Conservation (phyloP, 2,888 invertebrate species). For the Sesamia inferens region DNA sequence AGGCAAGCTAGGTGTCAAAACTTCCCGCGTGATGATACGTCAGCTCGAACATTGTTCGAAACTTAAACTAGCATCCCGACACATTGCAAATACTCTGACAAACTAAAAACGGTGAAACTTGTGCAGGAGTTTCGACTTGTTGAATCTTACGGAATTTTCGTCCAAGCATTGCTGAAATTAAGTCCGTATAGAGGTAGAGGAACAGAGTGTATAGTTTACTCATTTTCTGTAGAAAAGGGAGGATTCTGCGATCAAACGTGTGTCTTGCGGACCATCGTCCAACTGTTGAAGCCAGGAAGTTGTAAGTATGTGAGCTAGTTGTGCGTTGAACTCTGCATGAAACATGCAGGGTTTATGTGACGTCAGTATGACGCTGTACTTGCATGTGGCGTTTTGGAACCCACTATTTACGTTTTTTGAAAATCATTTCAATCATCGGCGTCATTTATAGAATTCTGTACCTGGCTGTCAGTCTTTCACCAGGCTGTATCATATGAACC, state of each 20-base stretch:
- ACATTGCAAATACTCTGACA: constrained; percentile 38
- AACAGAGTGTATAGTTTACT: too few species aligned
- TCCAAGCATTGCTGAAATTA: constrained; percentile 29
- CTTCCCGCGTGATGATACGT: constrained; percentile 45
- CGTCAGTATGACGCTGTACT: too few species aligned
- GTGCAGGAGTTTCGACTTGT: constrained; percentile 44
- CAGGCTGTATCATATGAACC: too few species aligned
- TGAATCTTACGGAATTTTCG: constrained; percentile 39
- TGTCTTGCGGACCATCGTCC: too few species aligned
- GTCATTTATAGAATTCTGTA: neutral
- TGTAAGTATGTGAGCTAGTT: too few species aligned
- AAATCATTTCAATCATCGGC: constrained; percentile 4
- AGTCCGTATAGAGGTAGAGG: neutral
- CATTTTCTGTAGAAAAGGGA: too few species aligned
- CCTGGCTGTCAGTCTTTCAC: too few species aligned
- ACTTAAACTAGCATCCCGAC: constrained; percentile 47
- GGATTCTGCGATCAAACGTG: too few species aligned
- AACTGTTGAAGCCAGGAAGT: too few species aligned
- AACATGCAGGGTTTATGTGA: too few species aligned
- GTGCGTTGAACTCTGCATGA: too few species aligned
- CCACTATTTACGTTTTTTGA: constrained; percentile 7
- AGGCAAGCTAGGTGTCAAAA: constrained; percentile 46
- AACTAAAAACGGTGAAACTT: constrained; percentile 52
- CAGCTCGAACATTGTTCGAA: constrained; percentile 52
- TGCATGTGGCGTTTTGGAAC: too few species aligned